phyloP scores from a whole-genome alignment of 2,797 vertebrate species.

The Aplochiton taeniatus region DNA sequence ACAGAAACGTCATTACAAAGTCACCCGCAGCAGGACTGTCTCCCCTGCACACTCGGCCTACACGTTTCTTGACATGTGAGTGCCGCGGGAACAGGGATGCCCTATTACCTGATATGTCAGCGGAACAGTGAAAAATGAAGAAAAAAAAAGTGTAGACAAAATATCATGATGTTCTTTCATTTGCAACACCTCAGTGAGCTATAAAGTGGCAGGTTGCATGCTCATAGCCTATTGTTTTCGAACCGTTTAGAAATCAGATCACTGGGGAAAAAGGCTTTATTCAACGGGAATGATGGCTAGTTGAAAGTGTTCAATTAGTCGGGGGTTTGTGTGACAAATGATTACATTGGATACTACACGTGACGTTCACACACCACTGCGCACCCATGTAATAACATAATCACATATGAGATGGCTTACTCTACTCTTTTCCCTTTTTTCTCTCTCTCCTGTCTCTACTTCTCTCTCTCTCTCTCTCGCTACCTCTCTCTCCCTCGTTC shows the following conservation, averaged over 20 bases:
- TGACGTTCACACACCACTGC: not conserved
- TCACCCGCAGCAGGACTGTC: slow-evolving; percentile 59
- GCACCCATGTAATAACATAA: not conserved
- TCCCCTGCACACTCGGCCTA: slow-evolving; percentile 12
- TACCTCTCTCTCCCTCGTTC: slow-evolving; percentile 4
- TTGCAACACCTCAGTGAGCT: too few relatives aligned
- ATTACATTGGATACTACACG: not conserved
- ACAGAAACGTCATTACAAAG: slow-evolving; percentile 49
- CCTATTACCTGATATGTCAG: not conserved
- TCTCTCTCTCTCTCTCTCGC: not conserved
- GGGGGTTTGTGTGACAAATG: not conserved
- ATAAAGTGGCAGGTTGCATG: too few relatives aligned
- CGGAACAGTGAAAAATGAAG: too few relatives aligned
- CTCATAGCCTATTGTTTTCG: too few relatives aligned
- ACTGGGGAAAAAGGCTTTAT: too few relatives aligned
- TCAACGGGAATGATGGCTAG: too few relatives aligned
- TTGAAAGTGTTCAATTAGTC: not conserved
- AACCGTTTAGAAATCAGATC: too few relatives aligned
- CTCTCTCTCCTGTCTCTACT: not conserved
- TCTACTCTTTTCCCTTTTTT: not conserved
- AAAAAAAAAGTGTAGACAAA: too few relatives aligned
- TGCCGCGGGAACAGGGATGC: not conserved
- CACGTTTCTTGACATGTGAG: not conserved
- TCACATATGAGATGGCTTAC: not conserved
- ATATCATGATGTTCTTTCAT: too few relatives aligned